Evolutionary conservation across 2,888 invertebrate species (phyloP), one percentile per base, ranked within the genome.

Genomic region (Eristalis tenax): DNA sequence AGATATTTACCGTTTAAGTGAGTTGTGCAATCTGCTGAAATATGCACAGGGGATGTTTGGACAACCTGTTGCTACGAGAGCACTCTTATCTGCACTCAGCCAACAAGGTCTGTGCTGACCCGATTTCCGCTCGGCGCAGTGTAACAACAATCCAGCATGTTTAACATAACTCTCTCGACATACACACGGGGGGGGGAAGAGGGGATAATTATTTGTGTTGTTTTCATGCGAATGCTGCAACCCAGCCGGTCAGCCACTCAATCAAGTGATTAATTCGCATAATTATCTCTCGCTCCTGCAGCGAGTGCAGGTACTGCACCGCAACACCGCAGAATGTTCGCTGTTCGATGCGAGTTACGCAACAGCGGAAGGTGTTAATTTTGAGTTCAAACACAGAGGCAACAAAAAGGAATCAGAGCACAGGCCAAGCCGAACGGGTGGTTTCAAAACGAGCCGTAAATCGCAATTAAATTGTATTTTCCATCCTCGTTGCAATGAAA

Each of bases 281-380:
- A 76, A 85, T 85, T 84, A 80, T 56, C 70, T 71, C 71, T 8
- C 18, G 18, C 18, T 80, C 70, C 59, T 61, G 79, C 79, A 69
- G 61, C 61, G 32, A 32, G 8, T 70, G 73, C 77, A 83, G 50
- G 50, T 50, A 77, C 61, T 61, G 59, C 69, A 79, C 50, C 74
- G 43, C 70, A 59, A 22, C 68, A 28, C 61, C 64, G 59, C 35
- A 63, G 56, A 22, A 35, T 63, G 71, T 77, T 68, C 64, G 56
- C 69, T 50, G 69, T 38, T 38, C 38, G 40, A 15, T 38, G 22
- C 18, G 18, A 18, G 22, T 85, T 81, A 22, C 81, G 57, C 71
- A 85, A 85, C 63, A 85, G 35, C 84, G 84, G 84, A 81, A 73
- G 76, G 76, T 85, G 76, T 68, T 81, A 85, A 85, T 68, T 82